Percentiles rank a stretch among this genome's conserved stretches.
Conservation (phyloP, 2,797 vertebrate species). For the Centropyge bicolor region DNA sequence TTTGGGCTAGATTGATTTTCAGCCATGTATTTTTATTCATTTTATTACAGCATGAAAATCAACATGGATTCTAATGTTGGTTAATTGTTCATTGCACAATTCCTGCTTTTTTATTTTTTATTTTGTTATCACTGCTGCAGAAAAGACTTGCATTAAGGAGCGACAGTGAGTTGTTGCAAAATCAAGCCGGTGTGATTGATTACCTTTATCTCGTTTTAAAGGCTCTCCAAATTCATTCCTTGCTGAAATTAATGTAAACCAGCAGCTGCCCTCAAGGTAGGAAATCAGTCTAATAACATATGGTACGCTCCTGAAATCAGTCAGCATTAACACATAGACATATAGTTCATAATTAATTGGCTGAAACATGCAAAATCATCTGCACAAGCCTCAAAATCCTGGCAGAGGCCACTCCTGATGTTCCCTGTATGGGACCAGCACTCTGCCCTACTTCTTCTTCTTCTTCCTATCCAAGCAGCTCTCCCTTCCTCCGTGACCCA, state of each 20-base stretch:
- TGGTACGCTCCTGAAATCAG: constrained; percentile 14
- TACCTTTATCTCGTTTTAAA: constrained; percentile 17
- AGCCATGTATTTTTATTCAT: constrained; percentile 4
- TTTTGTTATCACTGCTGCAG: neutral
- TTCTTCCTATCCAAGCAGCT: constrained; percentile 72
- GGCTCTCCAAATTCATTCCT: constrained; percentile 8
- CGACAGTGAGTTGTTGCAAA: neutral
- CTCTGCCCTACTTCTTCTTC: constrained; percentile 59
- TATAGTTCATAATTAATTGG: constrained; percentile 14
- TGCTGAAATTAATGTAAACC: constrained; percentile 28
- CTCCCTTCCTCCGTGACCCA: constrained; percentile 63
- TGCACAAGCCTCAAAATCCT: constrained; percentile 28
- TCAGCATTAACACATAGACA: constrained; percentile 22
- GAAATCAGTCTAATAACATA: constrained; percentile 45
- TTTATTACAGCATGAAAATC: constrained; percentile 28
- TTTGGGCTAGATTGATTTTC: constrained; percentile 17
- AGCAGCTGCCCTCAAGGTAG: constrained; percentile 22
- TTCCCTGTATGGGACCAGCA: constrained; percentile 42
- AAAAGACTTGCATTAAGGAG: neutral
- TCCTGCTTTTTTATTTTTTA: neutral
- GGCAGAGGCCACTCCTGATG: constrained; percentile 28
- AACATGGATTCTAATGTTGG: neutral
- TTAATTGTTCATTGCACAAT: constrained; percentile 13
- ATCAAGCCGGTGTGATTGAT: constrained; percentile 5
- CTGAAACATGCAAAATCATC: constrained; percentile 39